Base-by-base conservation (phyloP, 2,797 vertebrate genomes). In the Brachymystax lenok region DNA sequence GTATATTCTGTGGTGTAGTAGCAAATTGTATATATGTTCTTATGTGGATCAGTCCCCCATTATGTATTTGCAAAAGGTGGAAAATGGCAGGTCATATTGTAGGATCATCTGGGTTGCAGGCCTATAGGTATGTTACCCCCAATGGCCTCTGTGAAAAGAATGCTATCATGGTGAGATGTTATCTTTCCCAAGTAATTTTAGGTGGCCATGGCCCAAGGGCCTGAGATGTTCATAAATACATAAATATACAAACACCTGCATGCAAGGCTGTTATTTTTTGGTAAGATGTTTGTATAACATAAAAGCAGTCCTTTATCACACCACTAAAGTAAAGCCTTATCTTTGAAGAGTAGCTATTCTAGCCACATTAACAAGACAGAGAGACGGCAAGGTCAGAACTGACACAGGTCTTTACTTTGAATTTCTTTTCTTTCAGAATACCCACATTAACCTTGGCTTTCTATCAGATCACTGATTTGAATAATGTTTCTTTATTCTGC, bases 381-480 rank as follows among this genome's bases (percentile, higher is more conserved):
- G 14, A 21, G 56, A 59, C 19, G 56, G 54, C 54, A 19, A 56
- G 54, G 56, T 59, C 56, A 59, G 5, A n/a, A 59, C 56, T 59
- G 56, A 21, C 17, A 56, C 6, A 2, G 56, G 56, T 59, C n/a
- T 59, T 8, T 21, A 59, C 56, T 59, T 59, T 21, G 56, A 59
- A n/a, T 59, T 59, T 21, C 56, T 12, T 63, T 21, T 24, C 8
- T 63, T 63, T 63, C 59, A 10, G 59, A 63, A 63, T 63, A 3
- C 24, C 59, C 21, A 24, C 24, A 63, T 63, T 63, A 24, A 63
- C 59, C 59, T 10, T 63, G 59, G 59, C 59, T 63, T 63, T 63
- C 59, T 63, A 24, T 63, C 59, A 19, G 59, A 24, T 63, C 59
- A 24, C 59, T 27, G 59, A 63, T 63, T 63, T 63, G 59, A 63